Conservation (phyloP, 2,113 vertebrate species). For the Aviceda subcristata region DNA sequence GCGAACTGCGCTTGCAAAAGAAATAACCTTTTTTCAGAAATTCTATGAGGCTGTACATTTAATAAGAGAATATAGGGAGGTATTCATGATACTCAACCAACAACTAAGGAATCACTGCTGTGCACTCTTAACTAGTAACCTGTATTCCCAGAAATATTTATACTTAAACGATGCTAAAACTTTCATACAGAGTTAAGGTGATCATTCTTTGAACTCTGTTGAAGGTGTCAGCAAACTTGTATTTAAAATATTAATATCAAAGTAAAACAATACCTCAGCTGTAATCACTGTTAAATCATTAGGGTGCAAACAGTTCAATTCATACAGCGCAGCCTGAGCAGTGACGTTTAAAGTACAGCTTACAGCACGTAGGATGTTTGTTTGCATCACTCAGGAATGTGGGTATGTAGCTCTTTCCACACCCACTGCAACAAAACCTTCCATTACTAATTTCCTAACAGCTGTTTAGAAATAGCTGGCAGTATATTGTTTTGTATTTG, state of each 20-base stretch:
- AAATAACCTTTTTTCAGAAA: background rate
- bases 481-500: background rate
- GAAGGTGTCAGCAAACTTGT: background rate
- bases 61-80: background rate
- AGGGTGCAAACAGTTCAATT: fast-evolving
- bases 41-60: background rate
- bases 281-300: background rate
- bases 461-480: background rate
- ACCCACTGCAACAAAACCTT: background rate
- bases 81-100: background rate
- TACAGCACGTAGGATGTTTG: background rate
- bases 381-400: background rate
- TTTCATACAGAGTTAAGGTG: background rate
- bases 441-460: constrained; percentile 19
- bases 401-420: constrained; percentile 6
- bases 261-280: background rate
- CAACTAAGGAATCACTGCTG: background rate
- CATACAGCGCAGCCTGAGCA: background rate
- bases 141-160: background rate
- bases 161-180: background rate
- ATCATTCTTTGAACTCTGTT: background rate
- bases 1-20: background rate
- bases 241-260: background rate
- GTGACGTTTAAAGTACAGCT: background rate
- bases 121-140: background rate